A percentile compares a stretch with the other conserved stretches of the same genome.
Evolutionary conservation across 2,113 vertebrate species (phyloP).

Genomic region (Scomber scombrus): DNA sequence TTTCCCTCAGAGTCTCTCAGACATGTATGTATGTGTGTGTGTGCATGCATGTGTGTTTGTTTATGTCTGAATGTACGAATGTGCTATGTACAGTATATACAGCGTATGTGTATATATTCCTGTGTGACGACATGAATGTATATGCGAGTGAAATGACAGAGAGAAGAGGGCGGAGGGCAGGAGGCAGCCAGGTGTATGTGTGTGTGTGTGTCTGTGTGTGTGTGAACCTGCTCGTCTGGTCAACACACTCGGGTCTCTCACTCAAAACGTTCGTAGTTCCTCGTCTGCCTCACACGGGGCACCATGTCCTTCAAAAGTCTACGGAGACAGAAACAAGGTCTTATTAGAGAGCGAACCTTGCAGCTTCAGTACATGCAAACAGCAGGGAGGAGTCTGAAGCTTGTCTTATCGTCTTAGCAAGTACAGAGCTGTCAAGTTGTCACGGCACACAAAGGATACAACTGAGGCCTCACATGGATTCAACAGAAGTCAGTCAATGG

Average conservation of each 20-base stretch:
- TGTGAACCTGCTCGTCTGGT: slow-evolving; percentile 37
- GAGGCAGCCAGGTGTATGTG: slow-evolving; percentile 48
- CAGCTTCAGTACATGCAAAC: neutral
- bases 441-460: neutral
- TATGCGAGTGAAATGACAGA: slow-evolving; percentile 30
- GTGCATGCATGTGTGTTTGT: slow-evolving; percentile 7
- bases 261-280: slow-evolving; percentile 97
- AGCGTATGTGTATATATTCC: slow-evolving; percentile 7
- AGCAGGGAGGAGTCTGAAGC: neutral
- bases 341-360: neutral
- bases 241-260: slow-evolving; percentile 75
- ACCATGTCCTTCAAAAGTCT: slow-evolving; percentile 96
- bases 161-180: slow-evolving; percentile 30
- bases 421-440: neutral
- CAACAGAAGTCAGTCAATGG: no score
- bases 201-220: slow-evolving; percentile 2
- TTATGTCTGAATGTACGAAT: slow-evolving; percentile 29
- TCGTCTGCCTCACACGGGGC: slow-evolving; percentile 93
- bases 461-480: no score
- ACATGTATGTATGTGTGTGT: slow-evolving; percentile 6
- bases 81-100: slow-evolving; percentile 54
- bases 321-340: slow-evolving; percentile 49
- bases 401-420: neutral
- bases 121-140: slow-evolving; percentile 1
- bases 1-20: slow-evolving; percentile 30